These are phyloP conservation scores for Loripinus fragilis DNA, from an alignment of 2,888 invertebrate species.

Conservation along the genomic window DNA sequence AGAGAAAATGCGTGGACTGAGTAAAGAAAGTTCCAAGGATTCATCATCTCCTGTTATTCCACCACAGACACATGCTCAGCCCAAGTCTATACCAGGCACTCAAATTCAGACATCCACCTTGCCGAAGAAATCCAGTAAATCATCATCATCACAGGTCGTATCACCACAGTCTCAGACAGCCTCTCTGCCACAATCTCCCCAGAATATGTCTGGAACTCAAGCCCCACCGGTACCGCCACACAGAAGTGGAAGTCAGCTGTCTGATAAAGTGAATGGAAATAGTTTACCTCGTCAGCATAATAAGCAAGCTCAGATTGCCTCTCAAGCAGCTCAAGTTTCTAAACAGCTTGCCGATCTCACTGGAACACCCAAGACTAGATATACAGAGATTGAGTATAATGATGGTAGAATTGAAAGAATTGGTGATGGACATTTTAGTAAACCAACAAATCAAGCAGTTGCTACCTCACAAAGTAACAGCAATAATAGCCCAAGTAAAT, in stretches of 20 bases:
- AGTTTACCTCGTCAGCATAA: conserved; percentile 25
- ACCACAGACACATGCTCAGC: conserved; percentile 33
- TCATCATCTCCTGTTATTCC: conserved; percentile 29
- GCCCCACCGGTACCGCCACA: conserved; percentile 62
- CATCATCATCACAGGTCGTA: background rate
- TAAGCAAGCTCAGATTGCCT: conserved; percentile 24
- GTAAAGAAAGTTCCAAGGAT: conserved; percentile 6
- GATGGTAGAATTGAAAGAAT: conserved; percentile 66
- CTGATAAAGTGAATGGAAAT: conserved; percentile 29
- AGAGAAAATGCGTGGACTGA: conserved; percentile 64
- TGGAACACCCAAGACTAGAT: conserved; percentile 55
- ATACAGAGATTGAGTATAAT: conserved; percentile 68
- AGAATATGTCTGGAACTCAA: conserved; percentile 28
- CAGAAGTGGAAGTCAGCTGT: conserved; percentile 49
- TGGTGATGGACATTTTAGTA: conserved; percentile 66
- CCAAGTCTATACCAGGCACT: background rate
- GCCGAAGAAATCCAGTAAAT: conserved; percentile 19
- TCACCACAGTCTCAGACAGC: conserved; percentile 39
- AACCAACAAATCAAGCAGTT: conserved; percentile 57
- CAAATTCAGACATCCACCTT: conserved; percentile 23
- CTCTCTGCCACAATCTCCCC: conserved; percentile 43
- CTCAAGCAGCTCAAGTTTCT: conserved; percentile 19
- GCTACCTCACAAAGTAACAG: conserved; percentile 33
- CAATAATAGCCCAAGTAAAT: conserved; percentile 23
- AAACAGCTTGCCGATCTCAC: conserved; percentile 26